Conservation (phyloP, 2,113 vertebrate genomes). For the Cyphomyrus plagiostoma region DNA sequence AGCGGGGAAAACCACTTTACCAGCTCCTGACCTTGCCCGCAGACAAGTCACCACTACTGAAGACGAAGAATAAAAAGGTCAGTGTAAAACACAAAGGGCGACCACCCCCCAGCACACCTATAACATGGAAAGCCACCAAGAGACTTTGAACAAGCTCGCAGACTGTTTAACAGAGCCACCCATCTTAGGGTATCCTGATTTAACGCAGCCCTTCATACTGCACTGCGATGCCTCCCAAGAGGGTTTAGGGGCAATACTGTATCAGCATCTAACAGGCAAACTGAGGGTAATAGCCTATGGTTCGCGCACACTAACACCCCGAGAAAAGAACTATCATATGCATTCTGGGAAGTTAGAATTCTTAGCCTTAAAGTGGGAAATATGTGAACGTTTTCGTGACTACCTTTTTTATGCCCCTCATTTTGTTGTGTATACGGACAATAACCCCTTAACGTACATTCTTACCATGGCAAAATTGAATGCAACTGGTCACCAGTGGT, state of each 20-base stretch:
- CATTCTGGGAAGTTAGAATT: too few relatives aligned
- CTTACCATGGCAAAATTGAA: too few relatives aligned
- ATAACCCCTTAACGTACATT: too few relatives aligned
- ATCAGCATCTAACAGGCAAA: too few relatives aligned
- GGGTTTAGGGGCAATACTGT: too few relatives aligned
- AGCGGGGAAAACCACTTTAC: neutral
- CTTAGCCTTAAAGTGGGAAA: too few relatives aligned
- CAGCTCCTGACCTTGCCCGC: neutral
- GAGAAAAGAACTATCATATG: too few relatives aligned
- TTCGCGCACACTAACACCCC: too few relatives aligned
- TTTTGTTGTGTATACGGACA: neutral
- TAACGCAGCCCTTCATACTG: neutral
- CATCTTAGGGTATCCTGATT: neutral
- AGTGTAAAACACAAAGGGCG: neutral
- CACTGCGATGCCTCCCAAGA: neutral
- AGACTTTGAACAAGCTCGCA: neutral
- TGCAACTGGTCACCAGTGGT: too few relatives aligned
- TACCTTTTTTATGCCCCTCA: neutral
- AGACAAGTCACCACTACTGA: neutral
- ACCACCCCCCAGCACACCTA: neutral
- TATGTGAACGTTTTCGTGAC: neutral
- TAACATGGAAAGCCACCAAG: neutral
- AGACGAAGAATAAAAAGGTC: neutral
- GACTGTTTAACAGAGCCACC: too few relatives aligned
- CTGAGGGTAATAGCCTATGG: too few relatives aligned